Conservation (phyloP, 2,888 invertebrate genomes). For the Drosophila neotestacea region DNA sequence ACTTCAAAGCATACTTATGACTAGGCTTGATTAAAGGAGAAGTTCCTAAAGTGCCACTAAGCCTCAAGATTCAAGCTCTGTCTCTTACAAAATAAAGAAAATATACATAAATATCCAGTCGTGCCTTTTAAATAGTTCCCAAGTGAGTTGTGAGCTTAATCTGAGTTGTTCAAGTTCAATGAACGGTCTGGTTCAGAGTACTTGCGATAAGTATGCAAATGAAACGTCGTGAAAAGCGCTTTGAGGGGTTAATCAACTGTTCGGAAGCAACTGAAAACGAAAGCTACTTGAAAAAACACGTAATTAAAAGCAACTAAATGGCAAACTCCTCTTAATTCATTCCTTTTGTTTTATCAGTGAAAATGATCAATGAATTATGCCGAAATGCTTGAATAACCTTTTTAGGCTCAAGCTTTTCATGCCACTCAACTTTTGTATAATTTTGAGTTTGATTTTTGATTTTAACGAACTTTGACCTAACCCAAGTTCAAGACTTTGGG, state of each 20-base stretch:
- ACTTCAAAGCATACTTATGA: slow-evolving; percentile 45
- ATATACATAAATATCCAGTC: slow-evolving; percentile 5
- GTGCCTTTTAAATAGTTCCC: slow-evolving; percentile 1
- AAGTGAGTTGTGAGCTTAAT: not conserved
- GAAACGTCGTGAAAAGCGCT: slow-evolving; percentile 16
- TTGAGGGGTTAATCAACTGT: slow-evolving; percentile 31
- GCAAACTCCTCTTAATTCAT: not conserved
- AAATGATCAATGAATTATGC: slow-evolving; percentile 38
- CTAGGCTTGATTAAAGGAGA: slow-evolving; percentile 33
- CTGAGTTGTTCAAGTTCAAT: slow-evolving; percentile 25
- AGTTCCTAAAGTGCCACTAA: slow-evolving; percentile 14
- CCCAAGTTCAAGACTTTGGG: slow-evolving; percentile 8
- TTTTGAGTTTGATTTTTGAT: slow-evolving; percentile 25
- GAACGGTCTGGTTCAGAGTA: slow-evolving; percentile 33
- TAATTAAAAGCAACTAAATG: slow-evolving; percentile 43
- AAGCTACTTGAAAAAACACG: slow-evolving; percentile 24
- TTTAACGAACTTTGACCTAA: slow-evolving; percentile 52
- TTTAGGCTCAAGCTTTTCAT: slow-evolving; percentile 11
- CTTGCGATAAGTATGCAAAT: slow-evolving; percentile 43
- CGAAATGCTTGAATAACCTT: slow-evolving; percentile 6
- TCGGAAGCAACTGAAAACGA: slow-evolving; percentile 22
- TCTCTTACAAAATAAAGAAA: slow-evolving; percentile 22
- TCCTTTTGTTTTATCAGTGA: slow-evolving; percentile 18
- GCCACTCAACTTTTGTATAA: slow-evolving; percentile 12
- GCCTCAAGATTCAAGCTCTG: not conserved